phyloP scores from a whole-genome alignment of 2,888 invertebrate genomes.

The Ochropleura plecta region DNA sequence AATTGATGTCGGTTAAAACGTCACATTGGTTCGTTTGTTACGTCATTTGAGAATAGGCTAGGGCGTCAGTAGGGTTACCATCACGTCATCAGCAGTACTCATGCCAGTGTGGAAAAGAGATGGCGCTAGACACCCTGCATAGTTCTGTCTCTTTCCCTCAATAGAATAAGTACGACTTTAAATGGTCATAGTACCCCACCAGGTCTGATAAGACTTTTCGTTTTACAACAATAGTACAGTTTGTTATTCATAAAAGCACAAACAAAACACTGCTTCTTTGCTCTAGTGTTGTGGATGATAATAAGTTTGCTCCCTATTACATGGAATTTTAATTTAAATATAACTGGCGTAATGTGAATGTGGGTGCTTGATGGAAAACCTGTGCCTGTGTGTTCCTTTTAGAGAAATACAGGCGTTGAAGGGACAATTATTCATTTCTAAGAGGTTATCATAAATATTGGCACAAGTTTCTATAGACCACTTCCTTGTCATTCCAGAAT shows the following conservation, averaged over 20 bases:
- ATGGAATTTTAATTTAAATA: background rate
- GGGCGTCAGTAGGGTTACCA: no score
- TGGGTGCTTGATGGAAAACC: background rate
- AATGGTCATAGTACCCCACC: no score
- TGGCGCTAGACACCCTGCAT: no score
- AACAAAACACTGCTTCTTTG: background rate
- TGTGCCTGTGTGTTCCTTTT: background rate
- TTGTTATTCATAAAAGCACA: background rate
- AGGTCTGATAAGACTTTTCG: background rate
- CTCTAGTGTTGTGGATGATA: background rate
- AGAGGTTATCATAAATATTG: background rate
- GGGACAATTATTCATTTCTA: background rate
- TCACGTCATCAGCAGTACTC: no score
- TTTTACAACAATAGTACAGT: background rate
- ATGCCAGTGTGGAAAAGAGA: no score
- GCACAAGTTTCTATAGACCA: background rate
- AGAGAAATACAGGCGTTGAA: background rate
- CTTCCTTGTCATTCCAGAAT: conserved; percentile 1
- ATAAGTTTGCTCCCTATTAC: background rate
- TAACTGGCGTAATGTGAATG: background rate
- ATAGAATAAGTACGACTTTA: no score
- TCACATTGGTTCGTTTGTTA: background rate
- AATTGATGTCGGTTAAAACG: background rate
- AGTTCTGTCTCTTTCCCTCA: no score
- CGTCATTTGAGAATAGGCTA: background rate